Evolutionary conservation across 2,113 vertebrate genomes (phyloP), one percentile per base, ranked within the genome.

Genomic region (Furnarius figulus): DNA sequence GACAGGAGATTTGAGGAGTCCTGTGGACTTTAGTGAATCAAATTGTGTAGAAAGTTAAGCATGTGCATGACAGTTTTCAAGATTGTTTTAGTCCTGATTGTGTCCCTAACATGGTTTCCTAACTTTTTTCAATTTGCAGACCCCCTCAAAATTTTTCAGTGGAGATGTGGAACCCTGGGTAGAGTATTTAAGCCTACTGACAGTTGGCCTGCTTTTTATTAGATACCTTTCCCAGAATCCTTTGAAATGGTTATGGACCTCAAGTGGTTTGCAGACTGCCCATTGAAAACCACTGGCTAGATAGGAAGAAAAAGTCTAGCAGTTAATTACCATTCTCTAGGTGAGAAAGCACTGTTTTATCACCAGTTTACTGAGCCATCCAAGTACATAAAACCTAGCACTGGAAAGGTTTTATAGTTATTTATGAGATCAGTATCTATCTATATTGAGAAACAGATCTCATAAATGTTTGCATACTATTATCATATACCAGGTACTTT

Each of bases 111-210:
- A 5, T 44, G 25, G 53, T 85, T 93, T 96, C 90, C 78, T 90
- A 65, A 62, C 71, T 84, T 85, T 87, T 92, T 96, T 87, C 66
- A 30, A 23, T 93, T 96, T 94, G 35, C 62, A 73, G 74, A 87
- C 81, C 92, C 87, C 78, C 71, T 93, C 81, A 89, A 65, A 87
- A 40, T 73, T 96, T 94, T 95, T 93, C 87, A 94, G 20, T 94
- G 85, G 87, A 85, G 62, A 61, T 87, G 74, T 93, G 87, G 85
- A 87, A 31, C 85, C 77, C 40, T 89, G 87, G 61, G 53, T 96
- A 93, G 93, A 93, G 35, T 82, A 56, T 93, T 87, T 94, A 94
- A 87, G 58, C 82, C 62, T 93, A 30, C 78, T 95, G 93, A 85
- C 52, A 95, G 65, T 90, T 95, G 94, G 58, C 62, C 90, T 94